These are phyloP conservation scores for Lasioglossum baleicum DNA, from an alignment of 1,140 invertebrate species.

Conservation along the genomic window DNA sequence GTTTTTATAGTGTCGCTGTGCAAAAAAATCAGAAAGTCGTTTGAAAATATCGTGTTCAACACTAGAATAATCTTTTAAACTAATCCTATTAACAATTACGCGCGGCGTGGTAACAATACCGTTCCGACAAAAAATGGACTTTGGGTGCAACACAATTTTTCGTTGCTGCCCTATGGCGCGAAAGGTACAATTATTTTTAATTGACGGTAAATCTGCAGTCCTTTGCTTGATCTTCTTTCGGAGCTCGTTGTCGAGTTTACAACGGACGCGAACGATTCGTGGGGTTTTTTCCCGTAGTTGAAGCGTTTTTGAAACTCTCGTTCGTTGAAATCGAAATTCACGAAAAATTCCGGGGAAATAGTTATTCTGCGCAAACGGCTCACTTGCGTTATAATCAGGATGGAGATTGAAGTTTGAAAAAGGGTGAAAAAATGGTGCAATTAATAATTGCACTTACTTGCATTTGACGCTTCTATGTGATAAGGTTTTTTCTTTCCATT, in stretches of 20 bases:
- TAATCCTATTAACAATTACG: slow-evolving; percentile 31
- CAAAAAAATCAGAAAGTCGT: no score
- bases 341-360: slow-evolving; percentile 40
- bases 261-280: not conserved
- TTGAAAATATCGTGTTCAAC: not conserved
- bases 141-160: not conserved
- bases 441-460: no score
- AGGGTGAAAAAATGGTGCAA: no score
- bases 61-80: slow-evolving; percentile 19
- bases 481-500: no score
- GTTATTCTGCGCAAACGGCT: slow-evolving; percentile 14
- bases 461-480: no score
- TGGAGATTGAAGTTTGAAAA: no score
- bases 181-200: slow-evolving; percentile 34
- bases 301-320: slow-evolving; percentile 20
- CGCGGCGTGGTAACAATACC: no score
- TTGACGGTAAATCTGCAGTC: slow-evolving; percentile 1
- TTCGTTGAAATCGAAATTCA: slow-evolving; percentile 12
- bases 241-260: not conserved
- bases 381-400: not conserved
- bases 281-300: not conserved
- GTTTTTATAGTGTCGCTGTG: no score
- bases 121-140: not conserved
- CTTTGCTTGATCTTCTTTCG: slow-evolving; percentile 10
- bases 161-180: not conserved